Base-by-base conservation (phyloP, 2,113 vertebrate species). In the Saccopteryx leptura region DNA sequence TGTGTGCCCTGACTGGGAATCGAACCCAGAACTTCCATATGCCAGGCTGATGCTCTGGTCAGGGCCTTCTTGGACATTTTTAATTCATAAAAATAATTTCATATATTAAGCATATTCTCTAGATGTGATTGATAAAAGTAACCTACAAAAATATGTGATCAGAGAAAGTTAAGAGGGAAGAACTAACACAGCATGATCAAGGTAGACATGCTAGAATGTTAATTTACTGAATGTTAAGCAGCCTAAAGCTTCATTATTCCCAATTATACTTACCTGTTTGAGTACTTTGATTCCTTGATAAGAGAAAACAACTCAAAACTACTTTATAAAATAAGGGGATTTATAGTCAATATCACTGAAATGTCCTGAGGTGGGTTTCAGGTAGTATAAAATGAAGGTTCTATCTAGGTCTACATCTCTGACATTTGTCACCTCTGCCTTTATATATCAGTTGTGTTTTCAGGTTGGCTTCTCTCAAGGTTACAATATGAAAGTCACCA, bases 81-180 rank as follows among this genome's bases (percentile, higher is more conserved):
- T 76, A 63, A 75, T 76, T 76, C 19, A 56, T 81, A 17, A 69
- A 91, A 91, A 88, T 71, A 78, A 72, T 69, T 91, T 87, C 26
- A 39, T 8, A 52, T 60, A 80, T 74, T 66, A 90, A 81, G 39
- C 61, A 88, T 5, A 54, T 63, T 76, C n/a, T 76, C 46, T 75
- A 69, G 26, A 54, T 61, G 2, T 63, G 15, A 74, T 28, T 54
- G 39, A 61, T 81, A 24, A 72, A 85, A 86, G 28, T 79, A 46
- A 85, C 26, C 31, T 66, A 65, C 71, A 90, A 76, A 84, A 91
- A 88, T 63, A 33, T 28, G 7, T 33, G 21, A 54, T 28, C 52
- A 91, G 21, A 61, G 56, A 61, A 85, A 76, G n/a, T 2, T 54
- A 81, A 75, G 10, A 56, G 15, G 14, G 7, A 63, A 74, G 39